These are phyloP conservation scores for Oryzias curvinotus DNA, from an alignment of 2,113 vertebrate genomes.

Conservation along the genomic window DNA sequence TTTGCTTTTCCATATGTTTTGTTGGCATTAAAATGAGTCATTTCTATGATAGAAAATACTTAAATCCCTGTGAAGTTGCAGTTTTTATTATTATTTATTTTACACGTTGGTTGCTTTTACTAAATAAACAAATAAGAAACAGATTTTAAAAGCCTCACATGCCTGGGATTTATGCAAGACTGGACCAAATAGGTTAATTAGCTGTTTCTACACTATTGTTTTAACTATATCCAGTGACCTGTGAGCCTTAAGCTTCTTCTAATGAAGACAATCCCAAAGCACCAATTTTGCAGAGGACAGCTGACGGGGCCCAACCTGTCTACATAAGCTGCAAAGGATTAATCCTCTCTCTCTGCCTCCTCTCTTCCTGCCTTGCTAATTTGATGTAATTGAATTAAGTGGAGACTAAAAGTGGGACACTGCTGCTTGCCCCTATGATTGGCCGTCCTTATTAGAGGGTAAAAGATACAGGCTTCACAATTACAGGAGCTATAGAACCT, in stretches of 20 bases:
- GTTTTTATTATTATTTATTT: too few species aligned
- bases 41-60: too few species aligned
- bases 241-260: slow-evolving; percentile 61
- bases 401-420: slow-evolving; percentile 61
- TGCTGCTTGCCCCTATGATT: slow-evolving; percentile 54
- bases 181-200: slow-evolving; percentile 51
- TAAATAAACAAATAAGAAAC: neutral
- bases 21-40: too few species aligned
- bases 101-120: too few species aligned
- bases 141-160: neutral
- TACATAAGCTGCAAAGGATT: slow-evolving; percentile 60
- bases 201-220: slow-evolving; percentile 53
- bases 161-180: slow-evolving; percentile 13
- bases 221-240: slow-evolving; percentile 65
- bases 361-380: slow-evolving; percentile 58
- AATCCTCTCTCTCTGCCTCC: slow-evolving; percentile 32
- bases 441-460: slow-evolving; percentile 59
- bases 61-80: too few species aligned
- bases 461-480: slow-evolving; percentile 41
- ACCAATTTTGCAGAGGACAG: slow-evolving; percentile 50
- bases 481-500: slow-evolving; percentile 29
- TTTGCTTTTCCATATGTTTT: too few species aligned
- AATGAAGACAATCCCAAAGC: slow-evolving; percentile 65
- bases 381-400: slow-evolving; percentile 75
- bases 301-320: slow-evolving; percentile 67